Percentiles rank a stretch among this genome's conserved stretches.
These are phyloP conservation scores for Macropodus opercularis DNA, from an alignment of 2,797 vertebrate species.

Conservation along the genomic window DNA sequence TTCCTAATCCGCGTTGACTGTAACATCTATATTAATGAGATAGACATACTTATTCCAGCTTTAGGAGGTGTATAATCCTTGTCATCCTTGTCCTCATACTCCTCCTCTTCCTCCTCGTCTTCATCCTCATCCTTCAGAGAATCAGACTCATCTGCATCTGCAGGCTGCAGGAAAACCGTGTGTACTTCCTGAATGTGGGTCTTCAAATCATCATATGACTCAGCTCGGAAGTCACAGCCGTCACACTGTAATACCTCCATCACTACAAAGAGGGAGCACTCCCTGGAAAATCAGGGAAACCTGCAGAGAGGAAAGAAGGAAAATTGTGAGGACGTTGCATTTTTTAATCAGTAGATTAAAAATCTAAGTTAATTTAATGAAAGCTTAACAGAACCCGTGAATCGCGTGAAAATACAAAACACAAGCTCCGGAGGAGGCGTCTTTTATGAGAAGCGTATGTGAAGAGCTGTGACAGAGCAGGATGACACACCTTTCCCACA, in stretches of 20 bases:
- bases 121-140: constrained; percentile 90
- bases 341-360: neutral
- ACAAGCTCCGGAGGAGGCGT: neutral
- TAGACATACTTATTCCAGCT: constrained; percentile 73
- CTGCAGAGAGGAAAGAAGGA: constrained; percentile 62
- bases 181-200: constrained; percentile 98
- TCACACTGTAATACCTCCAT: constrained; percentile 99
- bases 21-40: constrained; percentile 45
- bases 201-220: constrained; percentile 96
- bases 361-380: constrained; percentile 11
- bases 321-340: constrained; percentile 11
- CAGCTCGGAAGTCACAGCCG: constrained; percentile 97
- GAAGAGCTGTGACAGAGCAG: constrained; percentile 5
- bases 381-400: neutral
- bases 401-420: constrained; percentile 9
- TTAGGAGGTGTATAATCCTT: constrained; percentile 68
- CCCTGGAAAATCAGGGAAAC: constrained; percentile 94
- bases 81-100: constrained; percentile 64
- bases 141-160: constrained; percentile 91
- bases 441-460: neutral
- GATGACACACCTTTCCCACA: constrained; percentile 25
- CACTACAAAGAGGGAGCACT: constrained; percentile 73
- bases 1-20: constrained; percentile 46
- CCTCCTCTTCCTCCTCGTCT: constrained; percentile 77
- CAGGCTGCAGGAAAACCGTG: constrained; percentile 95